These are phyloP conservation scores for Coelinius sp. DNA, from an alignment of 2,888 invertebrate species.

Conservation along the genomic window DNA sequence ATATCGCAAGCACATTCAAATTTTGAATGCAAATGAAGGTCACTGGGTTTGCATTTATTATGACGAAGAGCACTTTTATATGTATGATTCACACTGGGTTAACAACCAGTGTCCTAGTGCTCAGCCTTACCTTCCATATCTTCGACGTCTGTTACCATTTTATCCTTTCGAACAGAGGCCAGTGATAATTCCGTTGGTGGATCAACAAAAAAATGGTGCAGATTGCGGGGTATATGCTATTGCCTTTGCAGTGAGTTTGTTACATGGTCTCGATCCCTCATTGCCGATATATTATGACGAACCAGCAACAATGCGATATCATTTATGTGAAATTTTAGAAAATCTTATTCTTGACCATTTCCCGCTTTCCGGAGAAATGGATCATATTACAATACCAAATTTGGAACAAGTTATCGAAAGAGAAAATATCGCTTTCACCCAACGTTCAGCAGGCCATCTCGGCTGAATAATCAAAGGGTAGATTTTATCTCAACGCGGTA, in stretches of 20 bases:
- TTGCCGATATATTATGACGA: neutral
- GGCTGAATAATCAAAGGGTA: no score
- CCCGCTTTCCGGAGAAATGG: neutral
- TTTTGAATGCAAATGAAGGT: slow-evolving; percentile 36
- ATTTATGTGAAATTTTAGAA: slow-evolving; percentile 33
- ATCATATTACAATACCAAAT: neutral
- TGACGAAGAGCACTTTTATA: slow-evolving; percentile 32
- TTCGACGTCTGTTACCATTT: slow-evolving; percentile 32
- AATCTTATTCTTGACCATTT: slow-evolving; percentile 31
- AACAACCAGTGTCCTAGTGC: slow-evolving; percentile 13
- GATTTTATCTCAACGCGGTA: no score
- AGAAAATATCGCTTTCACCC: neutral
- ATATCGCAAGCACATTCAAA: slow-evolving; percentile 38
- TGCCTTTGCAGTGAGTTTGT: slow-evolving; percentile 35
- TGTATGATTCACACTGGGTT: slow-evolving; percentile 41
- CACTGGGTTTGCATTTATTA: slow-evolving; percentile 44
- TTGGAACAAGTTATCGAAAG: neutral
- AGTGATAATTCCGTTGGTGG: slow-evolving; percentile 35
- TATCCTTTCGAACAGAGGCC: slow-evolving; percentile 5
- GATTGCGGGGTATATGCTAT: slow-evolving; percentile 40
- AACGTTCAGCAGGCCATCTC: no score
- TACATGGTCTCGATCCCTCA: slow-evolving; percentile 4
- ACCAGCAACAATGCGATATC: slow-evolving; percentile 36
- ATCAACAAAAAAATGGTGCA: slow-evolving; percentile 30
- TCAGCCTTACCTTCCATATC: slow-evolving; percentile 12